Evolutionary conservation across 2,888 invertebrate species (phyloP).

Genomic region (Aporophyla nigra): DNA sequence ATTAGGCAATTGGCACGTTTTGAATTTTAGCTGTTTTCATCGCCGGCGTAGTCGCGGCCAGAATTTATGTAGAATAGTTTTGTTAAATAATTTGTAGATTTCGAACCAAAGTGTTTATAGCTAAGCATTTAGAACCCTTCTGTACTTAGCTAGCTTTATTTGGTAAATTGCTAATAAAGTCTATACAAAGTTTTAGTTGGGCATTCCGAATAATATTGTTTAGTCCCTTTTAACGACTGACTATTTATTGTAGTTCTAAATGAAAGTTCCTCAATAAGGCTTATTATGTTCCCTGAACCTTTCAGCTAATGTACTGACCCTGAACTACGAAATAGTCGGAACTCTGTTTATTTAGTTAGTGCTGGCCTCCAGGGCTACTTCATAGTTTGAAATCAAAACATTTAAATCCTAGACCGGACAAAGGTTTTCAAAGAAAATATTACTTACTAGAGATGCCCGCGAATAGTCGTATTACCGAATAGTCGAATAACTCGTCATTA

Average conservation of each 20-base stretch:
- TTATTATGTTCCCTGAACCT: background rate
- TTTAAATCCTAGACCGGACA: background rate
- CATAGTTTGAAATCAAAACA: background rate
- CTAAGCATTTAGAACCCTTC: background rate
- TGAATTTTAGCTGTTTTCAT: too few relatives aligned
- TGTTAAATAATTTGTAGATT: background rate
- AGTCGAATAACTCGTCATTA: too few relatives aligned
- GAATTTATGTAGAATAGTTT: too few relatives aligned
- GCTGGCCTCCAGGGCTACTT: background rate
- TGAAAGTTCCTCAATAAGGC: conserved; percentile 5
- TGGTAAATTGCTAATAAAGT: background rate
- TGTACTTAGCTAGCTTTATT: background rate
- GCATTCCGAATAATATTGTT: background rate
- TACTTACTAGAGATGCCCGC: background rate
- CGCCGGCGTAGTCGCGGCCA: too few relatives aligned
- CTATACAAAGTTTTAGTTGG: background rate
- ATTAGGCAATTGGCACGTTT: too few relatives aligned
- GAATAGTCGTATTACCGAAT: too few relatives aligned
- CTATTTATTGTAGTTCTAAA: conserved; percentile 15
- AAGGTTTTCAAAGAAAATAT: conserved; percentile 4
- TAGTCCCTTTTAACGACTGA: background rate
- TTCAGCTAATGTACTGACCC: background rate
- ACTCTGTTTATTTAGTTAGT: too few relatives aligned
- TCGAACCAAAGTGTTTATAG: background rate
- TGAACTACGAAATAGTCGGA: background rate